Evolutionary conservation across 2,797 vertebrate genomes (phyloP), one percentile per base, ranked within the genome.

Genomic region (Danionella dracula): DNA sequence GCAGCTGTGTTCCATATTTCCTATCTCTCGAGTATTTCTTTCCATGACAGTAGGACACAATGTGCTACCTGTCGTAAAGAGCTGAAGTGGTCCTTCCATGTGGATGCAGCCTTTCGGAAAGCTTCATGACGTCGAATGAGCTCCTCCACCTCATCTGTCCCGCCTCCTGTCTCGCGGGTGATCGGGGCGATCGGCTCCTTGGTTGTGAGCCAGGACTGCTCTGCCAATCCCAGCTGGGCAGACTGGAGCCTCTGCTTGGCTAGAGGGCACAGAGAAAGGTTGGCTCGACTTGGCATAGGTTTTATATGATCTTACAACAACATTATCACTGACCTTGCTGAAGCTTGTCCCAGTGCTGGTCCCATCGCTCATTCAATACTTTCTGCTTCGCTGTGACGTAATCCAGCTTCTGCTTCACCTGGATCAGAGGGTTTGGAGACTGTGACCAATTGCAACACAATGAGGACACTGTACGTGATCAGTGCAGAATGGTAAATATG

Each of bases 51-150:
- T n/a, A n/a, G n/a, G n/a, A n/a, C n/a, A n/a, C n/a, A n/a, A n/a
- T n/a, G n/a, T n/a, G 6, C 3, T 27, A 98, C 92, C 79, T 94
- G 93, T 74, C 93, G 89, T 75, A 96, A 90, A 0, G 91, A 91
- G 4, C 88, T 89, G 82, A 98, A 95, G 55, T 94, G 92, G 75
- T 96, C 95, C 74, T 96, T 96, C 95, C 95, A 98, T 59, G 93
- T 91, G 44, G 91, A 90, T 0, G 92, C 95, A 0, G 93, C 90
- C 77, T 96, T 97, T 77, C 95, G 93, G 76, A 98, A 97, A 71
- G 92, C 93, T 77, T 95, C 93, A 0, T 98, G 95, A 29, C 95
- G 90, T 76, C 94, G 95, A 85, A 98, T 93, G 85, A 97, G 92
- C 77, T 89, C 93, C 81, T 98, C 94, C 6, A 94, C 95, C 79